A percentile compares a stretch with the other conserved stretches of the same genome.
phyloP scores from a whole-genome alignment of 1,140 invertebrate species.

The Drosophila kurseongensis region DNA sequence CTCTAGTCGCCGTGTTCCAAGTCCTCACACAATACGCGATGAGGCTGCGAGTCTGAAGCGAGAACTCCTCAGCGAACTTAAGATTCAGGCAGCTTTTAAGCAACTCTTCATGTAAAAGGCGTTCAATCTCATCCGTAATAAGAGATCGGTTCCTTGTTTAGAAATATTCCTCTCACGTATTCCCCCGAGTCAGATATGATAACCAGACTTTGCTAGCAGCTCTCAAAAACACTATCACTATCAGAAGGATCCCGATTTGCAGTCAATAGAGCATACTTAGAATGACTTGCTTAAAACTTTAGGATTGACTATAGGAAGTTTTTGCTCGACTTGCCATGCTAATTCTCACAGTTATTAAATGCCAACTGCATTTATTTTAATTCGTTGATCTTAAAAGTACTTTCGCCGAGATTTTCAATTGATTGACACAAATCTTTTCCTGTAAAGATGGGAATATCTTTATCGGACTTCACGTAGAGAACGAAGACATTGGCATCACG shows the following conservation, averaged over 20 bases:
- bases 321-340: too few relatives aligned
- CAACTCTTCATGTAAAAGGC: slow-evolving; percentile 46
- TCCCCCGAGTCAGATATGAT: slow-evolving; percentile 3
- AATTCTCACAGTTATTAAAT: slow-evolving; percentile 11
- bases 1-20: slow-evolving; percentile 44
- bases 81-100: slow-evolving; percentile 72
- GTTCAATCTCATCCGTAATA: slow-evolving; percentile 61
- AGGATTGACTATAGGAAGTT: slow-evolving; percentile 40
- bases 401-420: not conserved
- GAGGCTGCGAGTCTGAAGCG: slow-evolving; percentile 47
- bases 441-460: slow-evolving; percentile 48
- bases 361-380: slow-evolving; percentile 36
- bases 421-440: slow-evolving; percentile 43
- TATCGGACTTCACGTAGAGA: slow-evolving; percentile 39
- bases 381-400: slow-evolving; percentile 15
- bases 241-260: not conserved
- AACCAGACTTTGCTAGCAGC: slow-evolving; percentile 35
- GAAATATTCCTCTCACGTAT: slow-evolving; percentile 27
- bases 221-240: slow-evolving; percentile 25
- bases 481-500: slow-evolving; percentile 57
- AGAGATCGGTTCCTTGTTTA: slow-evolving; percentile 53
- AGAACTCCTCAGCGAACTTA: slow-evolving; percentile 51
- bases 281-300: slow-evolving; percentile 19
- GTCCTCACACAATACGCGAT: slow-evolving; percentile 70
- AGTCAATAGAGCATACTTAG: slow-evolving; percentile 3